These are phyloP conservation scores for Polypedilum vanderplanki DNA, from an alignment of 1,140 invertebrate species.

Conservation along the genomic window DNA sequence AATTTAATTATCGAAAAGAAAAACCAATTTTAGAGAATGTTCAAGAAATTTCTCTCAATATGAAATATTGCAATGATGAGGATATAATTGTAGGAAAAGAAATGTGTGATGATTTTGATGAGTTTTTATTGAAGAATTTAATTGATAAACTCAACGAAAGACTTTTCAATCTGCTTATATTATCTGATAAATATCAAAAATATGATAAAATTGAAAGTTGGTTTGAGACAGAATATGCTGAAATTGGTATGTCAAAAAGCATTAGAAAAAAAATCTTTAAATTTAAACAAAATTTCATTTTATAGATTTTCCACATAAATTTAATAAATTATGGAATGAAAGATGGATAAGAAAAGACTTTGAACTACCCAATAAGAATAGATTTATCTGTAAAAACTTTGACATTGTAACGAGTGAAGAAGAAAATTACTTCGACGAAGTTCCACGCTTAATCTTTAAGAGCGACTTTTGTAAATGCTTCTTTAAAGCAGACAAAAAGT, in stretches of 20 bases:
- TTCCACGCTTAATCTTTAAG: slow-evolving; percentile 48
- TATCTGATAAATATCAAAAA: slow-evolving; percentile 52
- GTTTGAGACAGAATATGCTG: slow-evolving; percentile 42
- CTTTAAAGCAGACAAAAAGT: slow-evolving; percentile 75
- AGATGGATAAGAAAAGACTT: slow-evolving; percentile 44
- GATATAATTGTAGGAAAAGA: slow-evolving; percentile 72
- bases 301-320: background rate
- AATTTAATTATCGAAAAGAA: slow-evolving; percentile 64
- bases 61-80: slow-evolving; percentile 69
- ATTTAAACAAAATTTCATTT: background rate
- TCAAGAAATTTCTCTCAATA: slow-evolving; percentile 65
- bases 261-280: slow-evolving; percentile 46
- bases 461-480: slow-evolving; percentile 60
- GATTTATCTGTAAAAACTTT: slow-evolving; percentile 78
- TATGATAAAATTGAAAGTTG: slow-evolving; percentile 63
- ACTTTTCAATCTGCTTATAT: slow-evolving; percentile 68
- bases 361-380: slow-evolving; percentile 69
- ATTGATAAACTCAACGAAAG: slow-evolving; percentile 60
- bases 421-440: slow-evolving; percentile 24
- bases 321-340: background rate
- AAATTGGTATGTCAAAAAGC: slow-evolving; percentile 54
- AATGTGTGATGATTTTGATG: slow-evolving; percentile 72
- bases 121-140: slow-evolving; percentile 57
- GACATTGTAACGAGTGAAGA: slow-evolving; percentile 44
- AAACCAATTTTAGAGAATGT: slow-evolving; percentile 67